Evolutionary conservation across 2,797 vertebrate genomes (phyloP), one percentile per base, ranked within the genome.

Genomic region (Sebastes glaucus): DNA sequence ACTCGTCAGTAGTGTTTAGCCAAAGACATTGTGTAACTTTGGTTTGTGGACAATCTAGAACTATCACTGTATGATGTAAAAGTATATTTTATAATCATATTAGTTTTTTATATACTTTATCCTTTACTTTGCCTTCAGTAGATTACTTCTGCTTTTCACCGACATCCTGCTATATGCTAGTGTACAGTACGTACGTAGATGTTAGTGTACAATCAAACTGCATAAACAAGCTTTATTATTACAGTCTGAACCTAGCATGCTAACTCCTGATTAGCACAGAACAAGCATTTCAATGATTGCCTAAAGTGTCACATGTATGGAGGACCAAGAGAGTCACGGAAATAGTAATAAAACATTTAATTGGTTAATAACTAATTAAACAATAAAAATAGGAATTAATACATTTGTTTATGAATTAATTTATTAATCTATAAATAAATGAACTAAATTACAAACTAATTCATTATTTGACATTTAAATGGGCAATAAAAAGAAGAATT

Each of bases 71-170:
- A 68, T 3, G 18, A 83, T 57, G 75, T 84, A 32, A 82, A 79
- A 82, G 33, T 79, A 70, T 86, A 86, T 91, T 90, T 92, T 90
- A 60, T 78, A 80, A 80, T 13, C 66, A 85, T 10, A 46, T 59
- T 70, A 82, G 35, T 77, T 86, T 84, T 80, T 77, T 64, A 59
- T 79, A 74, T 76, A 74, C 46, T 52, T 76, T 56, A 35, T 60
- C 11, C 14, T 68, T 81, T 63, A 66, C 63, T 85, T 90, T 82
- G 62, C 71, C 71, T 83, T n/a, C 16, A 53, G 42, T 73, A 28
- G 57, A 75, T 78, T 30, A 25, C 2, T 67, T 76, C 52, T 67
- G 64, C 75, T 80, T 66, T 52, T 68, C 74, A 27, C 53, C 32
- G 8, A 62, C 74, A 30, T 71, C 69, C 76, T 81, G 74, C 63